phyloP scores from a whole-genome alignment of 2,113 vertebrate species.

The Coptodon bakossiorum region DNA sequence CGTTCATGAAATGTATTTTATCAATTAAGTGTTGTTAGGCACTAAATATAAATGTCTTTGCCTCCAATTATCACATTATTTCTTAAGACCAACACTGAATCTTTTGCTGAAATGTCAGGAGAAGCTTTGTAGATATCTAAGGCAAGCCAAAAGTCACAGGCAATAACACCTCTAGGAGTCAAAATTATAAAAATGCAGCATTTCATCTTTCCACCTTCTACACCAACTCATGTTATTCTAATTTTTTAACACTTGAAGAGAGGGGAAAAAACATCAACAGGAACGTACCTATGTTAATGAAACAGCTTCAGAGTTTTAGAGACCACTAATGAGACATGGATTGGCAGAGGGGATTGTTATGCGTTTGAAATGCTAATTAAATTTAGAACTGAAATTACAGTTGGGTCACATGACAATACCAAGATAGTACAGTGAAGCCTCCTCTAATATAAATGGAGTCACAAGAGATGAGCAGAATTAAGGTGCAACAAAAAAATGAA shows the following conservation, averaged over 20 bases:
- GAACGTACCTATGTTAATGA: conserved; percentile 64
- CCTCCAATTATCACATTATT: not conserved
- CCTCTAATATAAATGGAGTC: not conserved
- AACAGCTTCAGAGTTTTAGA: conserved; percentile 48
- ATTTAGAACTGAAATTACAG: conserved; percentile 54
- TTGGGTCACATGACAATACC: conserved; percentile 51
- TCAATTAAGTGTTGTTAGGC: not conserved
- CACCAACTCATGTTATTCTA: conserved; percentile 30
- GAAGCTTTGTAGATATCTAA: not conserved
- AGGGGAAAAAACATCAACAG: conserved; percentile 19
- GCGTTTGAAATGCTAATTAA: conserved; percentile 74
- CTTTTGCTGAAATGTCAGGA: not conserved
- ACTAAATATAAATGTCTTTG: not conserved
- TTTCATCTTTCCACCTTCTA: conserved; percentile 22
- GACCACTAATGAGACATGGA: conserved; percentile 62
- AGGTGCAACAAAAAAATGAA: not conserved
- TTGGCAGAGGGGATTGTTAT: conserved; percentile 54
- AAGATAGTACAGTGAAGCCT: conserved; percentile 18
- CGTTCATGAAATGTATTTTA: not conserved
- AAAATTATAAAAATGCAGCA: not conserved
- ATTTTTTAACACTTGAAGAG: conserved; percentile 33
- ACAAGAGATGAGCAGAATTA: not conserved
- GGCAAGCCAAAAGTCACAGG: not conserved
- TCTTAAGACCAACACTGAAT: not conserved
- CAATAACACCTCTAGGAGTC: not conserved